phyloP scores from a whole-genome alignment of 2,888 invertebrate species.

The Catocala sponsa region DNA sequence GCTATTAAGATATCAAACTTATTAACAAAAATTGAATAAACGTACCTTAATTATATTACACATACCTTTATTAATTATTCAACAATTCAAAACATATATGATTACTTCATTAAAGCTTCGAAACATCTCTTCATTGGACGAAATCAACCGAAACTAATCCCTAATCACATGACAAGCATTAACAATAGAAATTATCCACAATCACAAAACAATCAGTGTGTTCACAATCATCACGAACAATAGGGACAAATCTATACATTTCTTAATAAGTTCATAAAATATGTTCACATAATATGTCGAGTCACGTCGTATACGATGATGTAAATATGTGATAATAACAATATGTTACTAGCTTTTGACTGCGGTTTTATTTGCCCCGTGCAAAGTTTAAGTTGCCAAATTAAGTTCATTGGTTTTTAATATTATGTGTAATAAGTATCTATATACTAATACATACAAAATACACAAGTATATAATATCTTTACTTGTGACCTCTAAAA shows the following conservation, averaged over 20 bases:
- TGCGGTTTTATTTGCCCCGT: background rate
- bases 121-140: background rate
- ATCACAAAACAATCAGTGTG: background rate
- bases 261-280: conserved; percentile 46
- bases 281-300: conserved; percentile 34
- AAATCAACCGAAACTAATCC: conserved; percentile 7
- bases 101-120: background rate
- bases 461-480: too few species aligned
- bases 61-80: too few species aligned
- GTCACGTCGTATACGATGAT: conserved; percentile 41
- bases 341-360: background rate
- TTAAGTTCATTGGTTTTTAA: too few species aligned
- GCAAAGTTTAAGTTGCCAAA: background rate
- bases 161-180: conserved; percentile 1
- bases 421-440: too few species aligned
- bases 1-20: too few species aligned
- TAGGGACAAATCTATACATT: conserved; percentile 37
- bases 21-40: too few species aligned
- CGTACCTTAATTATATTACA: too few species aligned
- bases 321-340: background rate
- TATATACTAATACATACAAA: too few species aligned
- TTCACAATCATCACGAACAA: conserved; percentile 40
- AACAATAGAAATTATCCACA: conserved; percentile 1
- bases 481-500: too few species aligned
- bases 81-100: too few species aligned